Conservation (phyloP, 2,797 vertebrate genomes). For the Sarcoramphus papa region DNA sequence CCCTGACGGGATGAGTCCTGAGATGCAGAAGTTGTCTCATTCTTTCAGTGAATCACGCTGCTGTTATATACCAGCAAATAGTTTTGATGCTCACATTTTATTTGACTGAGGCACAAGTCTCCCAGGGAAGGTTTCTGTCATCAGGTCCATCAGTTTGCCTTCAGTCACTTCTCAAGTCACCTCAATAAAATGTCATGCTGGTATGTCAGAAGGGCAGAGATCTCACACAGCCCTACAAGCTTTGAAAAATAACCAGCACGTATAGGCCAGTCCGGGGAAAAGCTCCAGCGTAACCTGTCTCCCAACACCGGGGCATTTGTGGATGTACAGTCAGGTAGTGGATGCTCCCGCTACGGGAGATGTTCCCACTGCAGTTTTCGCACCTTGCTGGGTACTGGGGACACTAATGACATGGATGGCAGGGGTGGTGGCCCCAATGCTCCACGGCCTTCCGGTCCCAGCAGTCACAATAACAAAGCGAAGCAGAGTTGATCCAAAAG, state of each 20-base stretch:
- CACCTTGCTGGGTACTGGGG: neutral
- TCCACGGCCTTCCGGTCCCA: fast-evolving
- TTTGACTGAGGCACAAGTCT: neutral
- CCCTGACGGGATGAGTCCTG: neutral
- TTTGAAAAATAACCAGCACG: neutral
- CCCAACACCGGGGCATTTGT: fast-evolving
- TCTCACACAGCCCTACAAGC: neutral
- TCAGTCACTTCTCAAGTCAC: neutral
- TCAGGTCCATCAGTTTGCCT: neutral
- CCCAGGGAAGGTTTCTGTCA: neutral
- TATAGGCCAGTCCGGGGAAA: neutral
- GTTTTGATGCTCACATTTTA: neutral
- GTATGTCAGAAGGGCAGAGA: neutral
- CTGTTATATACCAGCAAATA: neutral
- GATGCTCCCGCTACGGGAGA: neutral
- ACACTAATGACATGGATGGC: no score
- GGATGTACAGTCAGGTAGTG: neutral
- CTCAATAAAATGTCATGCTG: neutral
- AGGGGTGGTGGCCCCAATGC: neutral
- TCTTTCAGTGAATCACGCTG: neutral
- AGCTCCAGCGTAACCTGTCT: neutral
- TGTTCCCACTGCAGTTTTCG: neutral
- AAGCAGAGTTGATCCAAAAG: neutral
- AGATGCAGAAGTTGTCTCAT: neutral
- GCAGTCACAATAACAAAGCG: neutral